Conservation (phyloP, 2,113 vertebrate genomes). For the Spea multiplicata region DNA sequence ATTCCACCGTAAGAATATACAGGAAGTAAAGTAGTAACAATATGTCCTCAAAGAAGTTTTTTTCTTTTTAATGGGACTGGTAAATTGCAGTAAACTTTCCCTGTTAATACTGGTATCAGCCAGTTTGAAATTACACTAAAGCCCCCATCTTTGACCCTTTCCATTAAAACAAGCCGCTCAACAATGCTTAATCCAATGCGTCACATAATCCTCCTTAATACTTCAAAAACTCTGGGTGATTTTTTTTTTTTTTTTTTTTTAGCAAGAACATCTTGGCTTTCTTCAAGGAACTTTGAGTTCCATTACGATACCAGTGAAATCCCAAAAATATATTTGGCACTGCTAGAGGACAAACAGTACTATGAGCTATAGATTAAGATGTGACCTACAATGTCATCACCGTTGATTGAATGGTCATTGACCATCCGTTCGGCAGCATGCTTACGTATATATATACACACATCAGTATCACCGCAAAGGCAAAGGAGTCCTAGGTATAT, state of each 20-base stretch:
- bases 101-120: conserved; percentile 25
- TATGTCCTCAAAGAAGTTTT: not conserved
- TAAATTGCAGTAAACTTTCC: conserved; percentile 24
- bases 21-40: not conserved
- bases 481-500: no score
- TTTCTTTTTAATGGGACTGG: not conserved
- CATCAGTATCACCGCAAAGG: no score
- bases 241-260: conserved; percentile 67
- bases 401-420: no score
- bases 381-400: no score
- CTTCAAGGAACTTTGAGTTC: conserved; percentile 57
- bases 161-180: conserved; percentile 71
- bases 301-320: not conserved
- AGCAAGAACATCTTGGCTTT: conserved; percentile 76
- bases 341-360: no score
- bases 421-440: no score
- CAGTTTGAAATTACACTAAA: conserved; percentile 31
- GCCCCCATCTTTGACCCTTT: conserved; percentile 56
- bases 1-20: not conserved
- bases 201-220: conserved; percentile 76
- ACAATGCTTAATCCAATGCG: conserved; percentile 70
- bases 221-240: conserved; percentile 71
- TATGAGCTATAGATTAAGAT: no score
- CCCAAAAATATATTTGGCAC: not conserved
- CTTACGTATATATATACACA: no score